phyloP scores from a whole-genome alignment of 2,113 vertebrate species.

The Sarotherodon lohbergeri region DNA sequence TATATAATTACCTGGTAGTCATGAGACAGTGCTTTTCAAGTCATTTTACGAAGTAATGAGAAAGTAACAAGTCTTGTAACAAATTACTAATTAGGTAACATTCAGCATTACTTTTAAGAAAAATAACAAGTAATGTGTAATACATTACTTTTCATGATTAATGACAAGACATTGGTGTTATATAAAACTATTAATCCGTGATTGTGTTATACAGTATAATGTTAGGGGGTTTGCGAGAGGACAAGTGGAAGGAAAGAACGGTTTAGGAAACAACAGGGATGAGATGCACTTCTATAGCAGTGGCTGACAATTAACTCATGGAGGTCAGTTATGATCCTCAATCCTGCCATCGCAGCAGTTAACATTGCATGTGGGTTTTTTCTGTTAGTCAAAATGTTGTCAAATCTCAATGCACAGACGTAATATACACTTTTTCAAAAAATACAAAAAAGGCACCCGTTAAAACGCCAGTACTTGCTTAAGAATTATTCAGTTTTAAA shows the following conservation, averaged over 20 bases:
- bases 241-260: not conserved
- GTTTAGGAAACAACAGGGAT: not conserved
- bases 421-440: not conserved
- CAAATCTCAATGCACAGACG: not conserved
- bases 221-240: not conserved
- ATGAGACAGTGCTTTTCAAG: not conserved
- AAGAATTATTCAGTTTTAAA: not conserved
- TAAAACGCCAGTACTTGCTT: not conserved
- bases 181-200: not conserved
- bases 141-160: not conserved
- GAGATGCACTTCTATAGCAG: not conserved
- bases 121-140: not conserved
- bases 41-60: fast-evolving
- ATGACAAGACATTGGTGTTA: not conserved
- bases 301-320: not conserved
- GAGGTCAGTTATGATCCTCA: not conserved
- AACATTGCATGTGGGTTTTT: not conserved
- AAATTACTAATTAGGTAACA: not conserved
- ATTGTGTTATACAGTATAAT: not conserved
- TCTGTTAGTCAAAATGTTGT: not conserved
- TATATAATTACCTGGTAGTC: not conserved
- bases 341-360: not conserved
- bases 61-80: not conserved
- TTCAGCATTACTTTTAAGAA: not conserved
- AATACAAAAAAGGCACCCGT: not conserved